Conservation (phyloP, 2,888 invertebrate species). For the Platycheirus albimanus region DNA sequence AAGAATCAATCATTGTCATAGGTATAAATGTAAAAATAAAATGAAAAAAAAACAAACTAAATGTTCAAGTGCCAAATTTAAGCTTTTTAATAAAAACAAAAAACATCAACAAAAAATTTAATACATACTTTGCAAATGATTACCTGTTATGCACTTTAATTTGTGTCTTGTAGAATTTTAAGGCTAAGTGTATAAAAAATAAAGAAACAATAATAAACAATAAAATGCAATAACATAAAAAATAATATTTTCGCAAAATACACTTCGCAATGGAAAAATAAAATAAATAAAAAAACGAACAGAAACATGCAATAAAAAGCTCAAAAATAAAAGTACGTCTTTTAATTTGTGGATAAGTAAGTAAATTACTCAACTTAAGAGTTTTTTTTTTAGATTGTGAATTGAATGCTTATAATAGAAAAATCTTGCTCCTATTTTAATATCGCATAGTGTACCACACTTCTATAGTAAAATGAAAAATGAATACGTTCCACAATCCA, state of each 20-base stretch:
- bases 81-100: slow-evolving; percentile 48
- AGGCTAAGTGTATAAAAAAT: slow-evolving; percentile 43
- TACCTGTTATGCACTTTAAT: slow-evolving; percentile 54
- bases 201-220: slow-evolving; percentile 5
- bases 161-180: slow-evolving; percentile 54
- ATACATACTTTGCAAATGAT: slow-evolving; percentile 38
- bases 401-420: too few relatives aligned
- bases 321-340: slow-evolving; percentile 5
- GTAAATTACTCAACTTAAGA: too few relatives aligned
- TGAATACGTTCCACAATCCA: too few relatives aligned
- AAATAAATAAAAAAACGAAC: background rate
- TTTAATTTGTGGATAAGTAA: slow-evolving; percentile 3
- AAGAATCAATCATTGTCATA: slow-evolving; percentile 30
- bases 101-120: slow-evolving; percentile 7
- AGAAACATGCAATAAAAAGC: slow-evolving; percentile 56
- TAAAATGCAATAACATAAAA: slow-evolving; percentile 24
- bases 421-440: too few relatives aligned
- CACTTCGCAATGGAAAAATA: slow-evolving; percentile 27
- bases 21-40: slow-evolving; percentile 3
- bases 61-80: slow-evolving; percentile 66
- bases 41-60: slow-evolving; percentile 1
- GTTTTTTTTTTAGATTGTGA: too few relatives aligned
- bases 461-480: too few relatives aligned
- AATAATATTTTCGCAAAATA: slow-evolving; percentile 44
- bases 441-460: too few relatives aligned